Conservation (phyloP, 2,888 invertebrate genomes). For the Orthosia gothica region DNA sequence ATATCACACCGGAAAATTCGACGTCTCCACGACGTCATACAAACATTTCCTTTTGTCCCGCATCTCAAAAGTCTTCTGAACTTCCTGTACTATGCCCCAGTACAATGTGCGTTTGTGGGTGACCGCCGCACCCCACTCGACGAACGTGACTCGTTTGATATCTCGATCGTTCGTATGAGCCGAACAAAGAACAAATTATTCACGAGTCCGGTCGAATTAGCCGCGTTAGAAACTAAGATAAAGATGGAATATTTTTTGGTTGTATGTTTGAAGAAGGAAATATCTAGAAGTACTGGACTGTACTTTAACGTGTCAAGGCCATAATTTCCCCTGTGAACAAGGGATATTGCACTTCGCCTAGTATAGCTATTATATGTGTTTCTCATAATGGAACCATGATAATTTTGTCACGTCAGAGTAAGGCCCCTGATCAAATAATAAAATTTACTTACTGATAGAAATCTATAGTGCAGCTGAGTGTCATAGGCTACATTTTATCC, state of each 20-base stretch:
- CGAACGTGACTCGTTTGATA: constrained; percentile 71
- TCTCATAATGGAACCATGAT: too few relatives aligned
- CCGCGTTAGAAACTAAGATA: background rate
- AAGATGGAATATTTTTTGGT: background rate
- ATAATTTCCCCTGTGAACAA: too few relatives aligned
- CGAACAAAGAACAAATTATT: constrained; percentile 66
- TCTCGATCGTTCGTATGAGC: constrained; percentile 61
- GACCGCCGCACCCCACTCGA: constrained; percentile 62
- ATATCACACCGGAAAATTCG: too few relatives aligned
- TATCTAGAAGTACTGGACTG: background rate
- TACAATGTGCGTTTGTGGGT: constrained; percentile 63
- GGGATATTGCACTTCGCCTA: too few relatives aligned
- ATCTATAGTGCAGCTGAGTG: too few relatives aligned
- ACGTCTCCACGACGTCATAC: background rate
- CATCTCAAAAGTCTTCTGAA: constrained; percentile 32
- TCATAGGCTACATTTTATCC: too few relatives aligned
- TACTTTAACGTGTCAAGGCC: too few relatives aligned
- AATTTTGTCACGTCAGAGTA: too few relatives aligned
- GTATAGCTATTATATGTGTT: too few relatives aligned
- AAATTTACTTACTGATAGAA: too few relatives aligned
- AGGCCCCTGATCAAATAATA: too few relatives aligned
- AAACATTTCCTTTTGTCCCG: constrained; percentile 8
- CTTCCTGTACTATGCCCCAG: constrained; percentile 22
- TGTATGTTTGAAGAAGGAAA: background rate
- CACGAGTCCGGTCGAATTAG: constrained; percentile 53